These are phyloP conservation scores for Euura lappo DNA, from an alignment of 1,140 invertebrate species.

Conservation along the genomic window DNA sequence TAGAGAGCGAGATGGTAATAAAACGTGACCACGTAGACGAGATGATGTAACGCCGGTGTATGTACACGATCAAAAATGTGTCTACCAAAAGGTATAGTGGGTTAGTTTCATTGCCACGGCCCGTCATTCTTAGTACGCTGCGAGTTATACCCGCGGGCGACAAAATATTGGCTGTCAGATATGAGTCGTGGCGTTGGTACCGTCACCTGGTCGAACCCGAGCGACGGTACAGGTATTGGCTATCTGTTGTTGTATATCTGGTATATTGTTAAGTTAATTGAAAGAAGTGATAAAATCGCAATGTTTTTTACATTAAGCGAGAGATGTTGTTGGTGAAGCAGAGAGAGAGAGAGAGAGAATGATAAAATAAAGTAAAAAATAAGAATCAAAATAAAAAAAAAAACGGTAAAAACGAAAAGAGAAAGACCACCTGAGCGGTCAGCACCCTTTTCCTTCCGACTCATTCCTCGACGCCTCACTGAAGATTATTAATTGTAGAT, in stretches of 20 bases:
- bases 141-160: neutral
- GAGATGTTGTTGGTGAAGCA: neutral
- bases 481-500: conserved; percentile 39
- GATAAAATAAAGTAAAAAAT: conserved; percentile 18
- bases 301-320: conserved; percentile 47
- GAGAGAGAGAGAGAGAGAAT: conserved; percentile 18
- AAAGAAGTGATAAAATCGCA: conserved; percentile 47
- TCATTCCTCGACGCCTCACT: neutral
- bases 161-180: conserved; percentile 10
- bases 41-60: no score
- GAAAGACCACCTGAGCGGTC: conserved; percentile 42
- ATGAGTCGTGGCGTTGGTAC: neutral
- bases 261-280: conserved; percentile 53
- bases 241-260: conserved; percentile 42
- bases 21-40: no score
- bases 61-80: neutral
- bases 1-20: no score
- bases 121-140: conserved; percentile 1
- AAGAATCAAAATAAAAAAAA: conserved; percentile 20
- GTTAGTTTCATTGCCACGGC: conserved; percentile 6
- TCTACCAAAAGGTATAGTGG: conserved; percentile 1
- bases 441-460: conserved; percentile 12
- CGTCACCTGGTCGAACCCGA: neutral
- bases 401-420: conserved; percentile 20
- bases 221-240: conserved; percentile 36